A percentile compares a stretch with the other conserved stretches of the same genome.
These are phyloP conservation scores for Cantharis nigra DNA, from an alignment of 2,888 invertebrate species.

Conservation along the genomic window DNA sequence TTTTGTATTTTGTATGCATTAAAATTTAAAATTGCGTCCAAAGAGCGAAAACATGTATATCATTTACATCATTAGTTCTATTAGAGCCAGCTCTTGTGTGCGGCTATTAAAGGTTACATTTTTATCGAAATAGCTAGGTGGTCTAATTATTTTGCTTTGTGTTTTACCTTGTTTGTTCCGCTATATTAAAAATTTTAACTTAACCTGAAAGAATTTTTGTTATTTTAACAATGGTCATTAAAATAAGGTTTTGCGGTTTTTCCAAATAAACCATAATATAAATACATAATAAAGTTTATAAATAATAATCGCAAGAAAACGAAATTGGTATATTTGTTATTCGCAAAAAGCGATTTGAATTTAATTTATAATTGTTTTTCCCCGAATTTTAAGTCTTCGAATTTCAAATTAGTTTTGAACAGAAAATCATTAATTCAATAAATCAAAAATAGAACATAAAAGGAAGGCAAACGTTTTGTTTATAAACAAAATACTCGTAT, in stretches of 20 bases:
- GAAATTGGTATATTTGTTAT: no score
- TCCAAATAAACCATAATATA: no score
- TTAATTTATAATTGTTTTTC: no score
- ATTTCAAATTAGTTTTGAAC: no score
- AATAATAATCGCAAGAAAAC: no score
- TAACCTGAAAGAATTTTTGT: not conserved
- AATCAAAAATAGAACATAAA: no score
- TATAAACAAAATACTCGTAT: no score
- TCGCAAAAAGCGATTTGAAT: no score
- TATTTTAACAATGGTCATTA: not conserved
- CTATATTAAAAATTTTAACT: not conserved
- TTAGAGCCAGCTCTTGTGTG: not conserved
- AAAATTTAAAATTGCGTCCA: not conserved
- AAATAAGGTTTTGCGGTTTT: not conserved
- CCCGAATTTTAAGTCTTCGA: no score
- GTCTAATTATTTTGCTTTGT: not conserved
- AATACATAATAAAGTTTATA: no score
- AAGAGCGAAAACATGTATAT: constrained; percentile 1
- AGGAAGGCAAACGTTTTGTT: no score
- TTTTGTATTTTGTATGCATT: not conserved
- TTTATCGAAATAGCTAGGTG: not conserved
- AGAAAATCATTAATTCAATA: no score
- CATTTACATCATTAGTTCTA: constrained; percentile 1
- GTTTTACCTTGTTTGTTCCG: not conserved
- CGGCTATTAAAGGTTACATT: not conserved